Conservation (phyloP, 1,140 invertebrate genomes). For the Calosoma granatense region DNA sequence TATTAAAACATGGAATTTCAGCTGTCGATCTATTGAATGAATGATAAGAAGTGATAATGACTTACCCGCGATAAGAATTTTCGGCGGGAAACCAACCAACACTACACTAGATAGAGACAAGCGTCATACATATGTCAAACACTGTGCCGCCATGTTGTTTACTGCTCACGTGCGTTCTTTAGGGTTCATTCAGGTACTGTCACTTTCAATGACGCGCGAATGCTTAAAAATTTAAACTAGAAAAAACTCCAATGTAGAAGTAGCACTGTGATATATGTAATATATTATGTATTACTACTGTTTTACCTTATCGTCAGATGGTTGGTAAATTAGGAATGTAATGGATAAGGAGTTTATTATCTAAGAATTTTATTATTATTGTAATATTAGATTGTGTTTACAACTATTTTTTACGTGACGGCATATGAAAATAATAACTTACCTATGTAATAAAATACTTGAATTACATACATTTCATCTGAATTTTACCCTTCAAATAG, state of each 20-base stretch:
- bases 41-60: neutral
- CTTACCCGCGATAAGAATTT: neutral
- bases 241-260: too few species aligned
- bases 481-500: too few species aligned
- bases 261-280: too few species aligned
- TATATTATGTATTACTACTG: too few species aligned
- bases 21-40: neutral
- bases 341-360: neutral
- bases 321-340: too few species aligned
- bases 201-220: neutral
- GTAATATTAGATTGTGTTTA: neutral
- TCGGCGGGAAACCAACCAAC: neutral
- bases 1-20: neutral
- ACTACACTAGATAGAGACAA: neutral
- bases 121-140: slow-evolving; percentile 6
- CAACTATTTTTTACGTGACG: neutral
- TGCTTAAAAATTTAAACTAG: too few species aligned
- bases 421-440: neutral
- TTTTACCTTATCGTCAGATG: too few species aligned
- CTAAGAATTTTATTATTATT: neutral
- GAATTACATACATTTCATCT: too few species aligned
- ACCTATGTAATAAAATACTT: too few species aligned
- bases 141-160: neutral
- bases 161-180: neutral
- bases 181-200: neutral